A percentile compares a stretch with the other conserved stretches of the same genome.
phyloP scores from a whole-genome alignment of 2,113 vertebrate species.

The Chionomys nivalis region DNA sequence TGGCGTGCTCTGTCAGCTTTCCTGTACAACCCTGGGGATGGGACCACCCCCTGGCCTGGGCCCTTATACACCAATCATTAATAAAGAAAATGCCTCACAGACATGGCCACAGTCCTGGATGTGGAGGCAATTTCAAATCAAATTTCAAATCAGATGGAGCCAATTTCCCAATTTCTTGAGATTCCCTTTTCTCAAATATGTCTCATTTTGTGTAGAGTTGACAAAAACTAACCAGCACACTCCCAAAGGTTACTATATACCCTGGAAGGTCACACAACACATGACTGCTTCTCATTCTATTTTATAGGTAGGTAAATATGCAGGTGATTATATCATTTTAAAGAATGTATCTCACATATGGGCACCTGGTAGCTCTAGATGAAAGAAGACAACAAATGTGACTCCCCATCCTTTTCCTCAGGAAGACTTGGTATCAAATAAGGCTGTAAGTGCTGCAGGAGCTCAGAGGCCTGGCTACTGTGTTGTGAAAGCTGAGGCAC shows the following conservation, averaged over 20 bases:
- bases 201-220: neutral
- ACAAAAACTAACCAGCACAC: neutral
- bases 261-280: neutral
- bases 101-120: neutral
- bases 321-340: constrained; percentile 19
- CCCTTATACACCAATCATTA: neutral
- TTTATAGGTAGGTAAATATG: neutral
- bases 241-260: neutral
- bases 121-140: no score
- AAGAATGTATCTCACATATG: neutral
- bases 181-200: neutral
- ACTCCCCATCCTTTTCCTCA: neutral
- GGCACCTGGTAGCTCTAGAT: neutral
- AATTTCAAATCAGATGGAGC: neutral
- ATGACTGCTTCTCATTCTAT: neutral
- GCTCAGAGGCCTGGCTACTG: neutral
- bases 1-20: neutral
- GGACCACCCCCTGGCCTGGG: neutral
- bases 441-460: neutral
- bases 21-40: neutral
- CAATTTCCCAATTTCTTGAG: neutral
- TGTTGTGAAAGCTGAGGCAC: neutral
- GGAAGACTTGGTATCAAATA: neutral
- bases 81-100: neutral
- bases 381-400: neutral